Evolutionary conservation across 2,888 invertebrate species (phyloP), one percentile per base, ranked within the genome.

Genomic region (Bombyx huttoni): DNA sequence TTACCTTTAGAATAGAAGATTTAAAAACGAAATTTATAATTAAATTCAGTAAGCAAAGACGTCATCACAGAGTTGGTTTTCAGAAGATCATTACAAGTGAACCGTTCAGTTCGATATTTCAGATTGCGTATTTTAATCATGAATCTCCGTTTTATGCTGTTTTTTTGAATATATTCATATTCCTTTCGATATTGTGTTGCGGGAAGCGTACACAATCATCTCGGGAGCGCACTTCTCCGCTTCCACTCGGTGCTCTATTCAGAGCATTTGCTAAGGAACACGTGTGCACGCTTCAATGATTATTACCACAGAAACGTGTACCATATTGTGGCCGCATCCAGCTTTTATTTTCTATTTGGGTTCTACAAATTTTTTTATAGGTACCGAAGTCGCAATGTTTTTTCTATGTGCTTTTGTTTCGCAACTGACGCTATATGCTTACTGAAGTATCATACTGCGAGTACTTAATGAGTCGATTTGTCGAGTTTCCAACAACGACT

Each of bases 141-240:
- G 12, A 40, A 12, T 12, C 12, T 40, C 40, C 40, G 7, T 40
- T 40, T 24, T 24, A 5, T 12, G 40, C 40, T 8, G 8, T 40
- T 8, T 58, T 75, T 77, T 73, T 74, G 72, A 71, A 81, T 78
- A 77, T 76, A 76, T 81, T 73, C 72, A 67, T 67, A 68, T 75
- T 72, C 64, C 61, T 74, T 68, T 67, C 81, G 73, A 84, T 83
- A 85, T 83, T 81, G 81, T 82, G 77, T 76, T 69, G 75, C 63
- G 51, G 47, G 58, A 34, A 49, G 66, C 68, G 68, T 65, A 74
- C 71, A 75, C 74, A 73, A 73, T 70, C 69, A 69, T 63, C 65
- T 67, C 60, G 57, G 56, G 63, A 53, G 54, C 56, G 57, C 56
- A 51, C 35, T 52, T 62, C 65, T 66, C 70, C 61, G 65, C 65